Conservation (phyloP, 1,140 invertebrate genomes). For the Nasonia vitripennis region DNA sequence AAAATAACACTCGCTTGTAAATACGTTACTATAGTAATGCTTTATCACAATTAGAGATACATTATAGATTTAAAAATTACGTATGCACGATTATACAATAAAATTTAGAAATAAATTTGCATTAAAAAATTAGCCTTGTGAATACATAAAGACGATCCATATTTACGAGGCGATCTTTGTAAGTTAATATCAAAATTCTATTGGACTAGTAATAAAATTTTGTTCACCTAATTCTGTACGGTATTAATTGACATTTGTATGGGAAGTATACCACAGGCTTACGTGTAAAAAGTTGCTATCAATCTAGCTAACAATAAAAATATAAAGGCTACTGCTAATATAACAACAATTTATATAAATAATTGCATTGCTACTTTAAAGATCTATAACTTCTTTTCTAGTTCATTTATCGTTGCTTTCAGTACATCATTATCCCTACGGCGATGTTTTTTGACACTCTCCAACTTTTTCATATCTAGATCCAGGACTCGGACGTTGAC, state of each 20-base stretch:
- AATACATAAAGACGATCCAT: too few species aligned
- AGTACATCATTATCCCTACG: slow-evolving; percentile 71
- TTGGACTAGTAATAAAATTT: not conserved
- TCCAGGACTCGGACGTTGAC: slow-evolving; percentile 74
- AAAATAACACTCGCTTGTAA: not conserved
- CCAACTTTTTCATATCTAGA: slow-evolving; percentile 76
- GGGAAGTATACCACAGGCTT: not conserved
- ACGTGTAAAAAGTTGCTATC: not conserved
- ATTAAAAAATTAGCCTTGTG: too few species aligned
- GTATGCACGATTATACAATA: not conserved
- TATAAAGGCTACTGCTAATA: not conserved
- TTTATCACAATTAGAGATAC: not conserved
- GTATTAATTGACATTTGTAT: not conserved
- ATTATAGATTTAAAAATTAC: not conserved
- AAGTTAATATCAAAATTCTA: not conserved
- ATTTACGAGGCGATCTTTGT: not conserved
- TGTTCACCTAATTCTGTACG: not conserved
- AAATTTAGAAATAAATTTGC: not conserved
- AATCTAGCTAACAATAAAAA: not conserved
- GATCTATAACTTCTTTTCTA: slow-evolving; percentile 23
- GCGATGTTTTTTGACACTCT: slow-evolving; percentile 75
- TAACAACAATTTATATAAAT: not conserved
- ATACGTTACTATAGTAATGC: not conserved
- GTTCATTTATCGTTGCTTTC: slow-evolving; percentile 60
- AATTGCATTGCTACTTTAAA: too few species aligned